Evolutionary conservation across 2,113 vertebrate species (phyloP).

Genomic region (Sylvietta virens): DNA sequence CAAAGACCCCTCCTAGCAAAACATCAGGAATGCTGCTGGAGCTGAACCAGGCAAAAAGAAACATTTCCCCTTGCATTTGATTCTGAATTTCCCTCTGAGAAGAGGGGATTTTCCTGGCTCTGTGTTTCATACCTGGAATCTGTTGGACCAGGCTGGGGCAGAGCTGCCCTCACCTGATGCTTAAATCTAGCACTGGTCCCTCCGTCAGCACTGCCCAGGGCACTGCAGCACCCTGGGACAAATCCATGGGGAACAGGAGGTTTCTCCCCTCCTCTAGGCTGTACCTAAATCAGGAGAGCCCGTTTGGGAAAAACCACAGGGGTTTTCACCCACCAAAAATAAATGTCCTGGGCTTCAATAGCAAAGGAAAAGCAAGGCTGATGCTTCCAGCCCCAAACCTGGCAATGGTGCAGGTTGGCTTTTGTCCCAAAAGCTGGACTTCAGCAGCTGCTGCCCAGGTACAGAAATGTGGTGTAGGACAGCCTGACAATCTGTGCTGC

Average conservation of each 20-base stretch:
- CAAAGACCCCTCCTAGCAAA: neutral
- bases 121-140: neutral
- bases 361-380: neutral
- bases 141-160: neutral
- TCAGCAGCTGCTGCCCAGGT: neutral
- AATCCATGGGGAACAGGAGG: fast-evolving
- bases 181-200: neutral
- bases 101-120: neutral
- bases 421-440: neutral
- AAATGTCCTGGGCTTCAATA: neutral
- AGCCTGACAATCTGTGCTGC: neutral
- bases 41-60: neutral
- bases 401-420: neutral
- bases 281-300: neutral
- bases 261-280: neutral
- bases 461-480: neutral
- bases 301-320: neutral
- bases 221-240: neutral
- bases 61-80: neutral
- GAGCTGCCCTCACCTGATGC: fast-evolving
- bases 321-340: neutral
- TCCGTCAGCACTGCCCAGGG: neutral
- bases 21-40: neutral
- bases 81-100: neutral
- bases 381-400: neutral